phyloP scores from a whole-genome alignment of 2,797 vertebrate genomes.

The Takifugu rubripes region DNA sequence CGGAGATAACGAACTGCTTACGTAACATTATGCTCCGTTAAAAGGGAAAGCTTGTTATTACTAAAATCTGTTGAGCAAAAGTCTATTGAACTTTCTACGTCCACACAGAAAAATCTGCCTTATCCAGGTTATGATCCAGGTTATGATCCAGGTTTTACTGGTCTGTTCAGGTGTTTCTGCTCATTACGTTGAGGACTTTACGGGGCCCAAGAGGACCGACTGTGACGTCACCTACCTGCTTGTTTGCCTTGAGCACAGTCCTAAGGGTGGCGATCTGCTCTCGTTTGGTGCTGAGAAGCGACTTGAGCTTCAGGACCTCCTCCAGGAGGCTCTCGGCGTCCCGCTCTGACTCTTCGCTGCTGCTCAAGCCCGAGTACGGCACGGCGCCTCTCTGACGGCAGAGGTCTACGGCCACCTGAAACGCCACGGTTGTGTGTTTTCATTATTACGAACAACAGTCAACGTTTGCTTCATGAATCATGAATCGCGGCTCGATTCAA shows the following conservation, averaged over 20 bases:
- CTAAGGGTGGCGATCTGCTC: conserved; percentile 87
- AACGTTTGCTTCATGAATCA: background rate
- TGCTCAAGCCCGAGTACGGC: conserved; percentile 66
- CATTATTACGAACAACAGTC: no score
- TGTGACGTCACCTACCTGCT: conserved; percentile 73
- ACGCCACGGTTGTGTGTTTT: background rate
- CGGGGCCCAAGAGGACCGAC: background rate
- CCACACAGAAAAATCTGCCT: no score
- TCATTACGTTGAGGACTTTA: background rate
- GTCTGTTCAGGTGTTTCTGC: background rate
- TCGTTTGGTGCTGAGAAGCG: conserved; percentile 86
- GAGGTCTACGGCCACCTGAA: conserved; percentile 78
- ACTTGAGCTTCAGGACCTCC: conserved; percentile 84
- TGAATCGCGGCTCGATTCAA: no score
- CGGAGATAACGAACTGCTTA: background rate
- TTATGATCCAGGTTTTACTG: no score
- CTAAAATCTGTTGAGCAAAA: background rate
- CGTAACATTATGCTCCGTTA: background rate
- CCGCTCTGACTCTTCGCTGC: conserved; percentile 71
- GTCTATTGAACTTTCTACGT: no score
- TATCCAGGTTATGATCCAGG: no score
- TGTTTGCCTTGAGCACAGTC: conserved; percentile 87
- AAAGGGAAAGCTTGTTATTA: background rate
- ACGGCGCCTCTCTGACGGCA: conserved; percentile 77
- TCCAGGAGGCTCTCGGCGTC: conserved; percentile 81